Percentiles rank a stretch among this genome's conserved stretches.
Conservation (phyloP, 2,888 invertebrate species). For the Ectemnius continuus region DNA sequence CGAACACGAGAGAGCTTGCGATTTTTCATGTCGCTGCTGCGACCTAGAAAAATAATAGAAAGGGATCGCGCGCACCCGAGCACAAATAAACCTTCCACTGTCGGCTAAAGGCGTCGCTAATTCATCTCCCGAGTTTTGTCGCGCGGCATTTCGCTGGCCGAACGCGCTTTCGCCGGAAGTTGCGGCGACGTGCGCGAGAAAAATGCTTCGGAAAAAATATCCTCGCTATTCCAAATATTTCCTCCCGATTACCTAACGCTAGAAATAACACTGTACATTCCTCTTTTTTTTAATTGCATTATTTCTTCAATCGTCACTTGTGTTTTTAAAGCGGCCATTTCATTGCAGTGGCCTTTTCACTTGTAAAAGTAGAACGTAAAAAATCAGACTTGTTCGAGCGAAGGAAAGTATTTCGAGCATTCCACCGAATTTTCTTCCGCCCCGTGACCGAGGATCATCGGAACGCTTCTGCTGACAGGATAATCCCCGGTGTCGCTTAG, state of each 20-base stretch:
- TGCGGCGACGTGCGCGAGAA: no score
- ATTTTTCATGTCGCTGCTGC: constrained; percentile 44
- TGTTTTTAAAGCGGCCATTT: no score
- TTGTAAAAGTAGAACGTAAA: not conserved
- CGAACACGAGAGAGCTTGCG: constrained; percentile 10
- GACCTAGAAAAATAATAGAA: constrained; percentile 42
- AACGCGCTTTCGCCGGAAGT: no score
- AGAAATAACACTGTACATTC: no score
- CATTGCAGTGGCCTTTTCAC: no score
- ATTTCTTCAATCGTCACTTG: no score
- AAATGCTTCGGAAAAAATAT: no score
- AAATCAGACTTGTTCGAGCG: not conserved
- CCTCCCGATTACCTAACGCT: no score
- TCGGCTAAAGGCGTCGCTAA: not conserved
- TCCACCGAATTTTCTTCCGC: not conserved
- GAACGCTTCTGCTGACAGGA: not conserved
- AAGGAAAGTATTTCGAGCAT: not conserved
- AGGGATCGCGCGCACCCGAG: constrained; percentile 14
- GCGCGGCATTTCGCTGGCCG: no score
- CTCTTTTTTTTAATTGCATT: no score
- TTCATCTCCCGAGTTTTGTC: not conserved
- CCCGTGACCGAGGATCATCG: not conserved
- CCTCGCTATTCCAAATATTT: no score
- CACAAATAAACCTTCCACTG: constrained; percentile 40
- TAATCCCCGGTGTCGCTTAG: constrained; percentile 13